Evolutionary conservation across 2,888 invertebrate genomes (phyloP).

Genomic region (Anarsia innoxiella): DNA sequence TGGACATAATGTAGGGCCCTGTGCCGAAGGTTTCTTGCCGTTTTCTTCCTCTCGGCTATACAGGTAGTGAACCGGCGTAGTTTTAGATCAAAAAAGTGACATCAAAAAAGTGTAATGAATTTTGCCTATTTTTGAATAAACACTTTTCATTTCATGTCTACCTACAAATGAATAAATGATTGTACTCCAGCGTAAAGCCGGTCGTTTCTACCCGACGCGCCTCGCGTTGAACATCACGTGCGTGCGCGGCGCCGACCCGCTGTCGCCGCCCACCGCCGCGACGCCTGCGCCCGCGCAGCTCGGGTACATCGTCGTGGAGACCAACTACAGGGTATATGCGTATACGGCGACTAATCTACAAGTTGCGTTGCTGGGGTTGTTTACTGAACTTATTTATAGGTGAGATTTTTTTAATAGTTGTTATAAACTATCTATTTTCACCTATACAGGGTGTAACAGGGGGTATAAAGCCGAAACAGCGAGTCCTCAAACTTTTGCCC

Average conservation of each 20-base stretch:
- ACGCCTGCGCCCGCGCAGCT: slow-evolving; percentile 43
- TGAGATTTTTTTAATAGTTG: too few relatives aligned
- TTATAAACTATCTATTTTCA: too few relatives aligned
- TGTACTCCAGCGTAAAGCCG: slow-evolving; percentile 82
- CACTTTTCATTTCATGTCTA: neutral
- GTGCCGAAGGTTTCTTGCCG: too few relatives aligned
- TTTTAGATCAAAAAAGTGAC: too few relatives aligned
- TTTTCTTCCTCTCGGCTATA: too few relatives aligned
- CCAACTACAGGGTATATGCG: slow-evolving; percentile 95
- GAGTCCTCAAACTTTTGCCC: too few relatives aligned
- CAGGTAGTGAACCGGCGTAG: too few relatives aligned
- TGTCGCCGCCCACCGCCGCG: slow-evolving; percentile 40
- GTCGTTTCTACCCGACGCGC: slow-evolving; percentile 95
- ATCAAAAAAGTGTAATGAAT: too few relatives aligned
- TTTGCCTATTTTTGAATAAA: too few relatives aligned
- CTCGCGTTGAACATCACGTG: slow-evolving; percentile 89
- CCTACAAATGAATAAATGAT: neutral
- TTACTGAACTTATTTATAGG: slow-evolving; percentile 94
- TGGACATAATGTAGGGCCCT: too few relatives aligned
- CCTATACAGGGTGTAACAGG: too few relatives aligned
- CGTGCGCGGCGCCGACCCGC: slow-evolving; percentile 61
- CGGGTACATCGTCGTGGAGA: slow-evolving; percentile 95
- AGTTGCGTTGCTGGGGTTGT: slow-evolving; percentile 93
- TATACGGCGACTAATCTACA: slow-evolving; percentile 95
- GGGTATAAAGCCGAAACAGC: too few relatives aligned